These are phyloP conservation scores for Ceratoteleas bidentatus DNA, from an alignment of 1,140 invertebrate species.

Conservation along the genomic window DNA sequence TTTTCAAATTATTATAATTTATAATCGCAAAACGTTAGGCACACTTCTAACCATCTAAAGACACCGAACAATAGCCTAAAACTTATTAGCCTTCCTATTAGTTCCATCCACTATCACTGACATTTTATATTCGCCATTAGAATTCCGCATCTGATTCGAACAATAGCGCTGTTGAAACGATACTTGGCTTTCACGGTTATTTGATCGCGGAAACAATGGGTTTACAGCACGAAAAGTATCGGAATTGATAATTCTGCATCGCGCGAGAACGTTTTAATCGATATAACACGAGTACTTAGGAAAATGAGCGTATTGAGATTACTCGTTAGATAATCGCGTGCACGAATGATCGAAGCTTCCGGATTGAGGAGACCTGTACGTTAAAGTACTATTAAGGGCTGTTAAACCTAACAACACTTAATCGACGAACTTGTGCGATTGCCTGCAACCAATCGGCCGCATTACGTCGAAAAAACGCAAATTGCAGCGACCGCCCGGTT, in stretches of 20 bases:
- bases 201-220: too few relatives aligned
- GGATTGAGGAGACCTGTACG: conserved; percentile 32
- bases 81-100: too few relatives aligned
- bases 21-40: too few relatives aligned
- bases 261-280: conserved; percentile 17
- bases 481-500: too few relatives aligned
- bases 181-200: too few relatives aligned
- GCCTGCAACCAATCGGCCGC: conserved; percentile 16
- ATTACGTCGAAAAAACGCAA: conserved; percentile 17
- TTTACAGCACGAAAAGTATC: not conserved
- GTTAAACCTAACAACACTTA: conserved; percentile 41
- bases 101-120: too few relatives aligned
- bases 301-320: conserved; percentile 46
- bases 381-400: conserved; percentile 49
- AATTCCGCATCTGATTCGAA: too few relatives aligned
- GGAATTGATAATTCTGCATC: conserved; percentile 1
- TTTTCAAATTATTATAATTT: too few relatives aligned
- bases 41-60: too few relatives aligned
- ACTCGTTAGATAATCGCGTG: conserved; percentile 54
- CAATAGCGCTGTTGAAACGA: too few relatives aligned
- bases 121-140: too few relatives aligned
- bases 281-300: conserved; percentile 15
- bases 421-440: conserved; percentile 24
- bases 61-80: too few relatives aligned
- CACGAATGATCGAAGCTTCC: conserved; percentile 48